Percentiles rank a stretch among this genome's conserved stretches.
Evolutionary conservation across 2,888 invertebrate species (phyloP).

Genomic region (Oligia latruncula): DNA sequence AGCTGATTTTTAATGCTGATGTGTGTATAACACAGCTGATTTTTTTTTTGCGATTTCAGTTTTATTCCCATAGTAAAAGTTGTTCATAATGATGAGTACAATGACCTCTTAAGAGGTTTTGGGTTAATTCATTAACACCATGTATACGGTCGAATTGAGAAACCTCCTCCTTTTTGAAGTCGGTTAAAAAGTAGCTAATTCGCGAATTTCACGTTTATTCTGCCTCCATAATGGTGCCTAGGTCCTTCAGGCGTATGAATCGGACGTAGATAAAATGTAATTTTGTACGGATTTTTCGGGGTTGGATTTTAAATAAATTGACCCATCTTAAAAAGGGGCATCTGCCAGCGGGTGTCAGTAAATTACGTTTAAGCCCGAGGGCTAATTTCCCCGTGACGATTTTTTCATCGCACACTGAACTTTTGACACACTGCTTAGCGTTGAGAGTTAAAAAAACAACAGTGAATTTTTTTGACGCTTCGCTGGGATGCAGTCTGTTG

Average conservation of each 20-base stretch:
- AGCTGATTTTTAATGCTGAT: too few relatives aligned
- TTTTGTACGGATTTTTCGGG: not conserved
- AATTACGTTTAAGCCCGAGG: not conserved
- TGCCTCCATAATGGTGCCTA: conserved; percentile 11
- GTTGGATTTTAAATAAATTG: not conserved
- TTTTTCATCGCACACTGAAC: not conserved
- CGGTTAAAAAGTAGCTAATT: conserved; percentile 14
- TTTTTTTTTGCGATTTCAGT: too few relatives aligned
- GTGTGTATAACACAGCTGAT: too few relatives aligned
- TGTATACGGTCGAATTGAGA: too few relatives aligned
- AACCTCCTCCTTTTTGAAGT: too few relatives aligned
- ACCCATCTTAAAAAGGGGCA: not conserved
- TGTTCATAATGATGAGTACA: too few relatives aligned
- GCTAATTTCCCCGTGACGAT: not conserved
- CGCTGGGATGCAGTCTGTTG: not conserved
- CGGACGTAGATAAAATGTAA: conserved; percentile 27
- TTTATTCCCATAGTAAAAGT: too few relatives aligned
- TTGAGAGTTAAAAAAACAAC: not conserved
- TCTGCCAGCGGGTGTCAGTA: too few relatives aligned
- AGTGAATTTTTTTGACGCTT: not conserved
- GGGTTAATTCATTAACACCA: too few relatives aligned
- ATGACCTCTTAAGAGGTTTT: too few relatives aligned
- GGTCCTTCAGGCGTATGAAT: conserved; percentile 5
- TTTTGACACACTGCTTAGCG: not conserved
- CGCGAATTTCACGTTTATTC: conserved; percentile 26